These are phyloP conservation scores for Pachydiplax longipennis DNA, from an alignment of 2,888 invertebrate species.

Conservation along the genomic window DNA sequence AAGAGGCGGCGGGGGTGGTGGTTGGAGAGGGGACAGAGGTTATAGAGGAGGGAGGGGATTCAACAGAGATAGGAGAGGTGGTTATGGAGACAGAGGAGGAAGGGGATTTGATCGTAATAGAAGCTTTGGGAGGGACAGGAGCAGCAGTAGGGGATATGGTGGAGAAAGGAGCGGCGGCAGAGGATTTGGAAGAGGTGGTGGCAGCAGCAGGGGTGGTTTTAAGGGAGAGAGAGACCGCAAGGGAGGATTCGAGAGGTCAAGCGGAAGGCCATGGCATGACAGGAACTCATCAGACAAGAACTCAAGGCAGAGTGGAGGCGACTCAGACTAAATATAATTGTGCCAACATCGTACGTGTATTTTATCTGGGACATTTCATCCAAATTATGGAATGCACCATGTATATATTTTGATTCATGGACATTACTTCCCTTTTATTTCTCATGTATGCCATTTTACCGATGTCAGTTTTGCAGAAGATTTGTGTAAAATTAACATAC, in stretches of 20 bases:
- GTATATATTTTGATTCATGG: neutral
- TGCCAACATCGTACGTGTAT: neutral
- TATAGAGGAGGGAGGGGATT: neutral
- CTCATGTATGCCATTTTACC: neutral
- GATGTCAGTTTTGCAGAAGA: neutral
- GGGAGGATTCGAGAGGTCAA: neutral
- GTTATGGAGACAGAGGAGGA: neutral
- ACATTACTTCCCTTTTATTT: neutral
- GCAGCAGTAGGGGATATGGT: neutral
- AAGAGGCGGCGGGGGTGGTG: neutral
- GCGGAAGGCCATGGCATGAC: neutral
- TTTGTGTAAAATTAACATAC: neutral
- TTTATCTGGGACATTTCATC: neutral
- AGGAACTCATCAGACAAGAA: neutral
- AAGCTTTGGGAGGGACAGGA: neutral
- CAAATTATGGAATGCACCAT: neutral
- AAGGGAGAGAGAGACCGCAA: neutral
- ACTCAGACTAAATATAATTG: constrained; percentile 2
- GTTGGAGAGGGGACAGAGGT: neutral
- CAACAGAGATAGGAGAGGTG: neutral
- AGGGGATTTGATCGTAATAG: neutral
- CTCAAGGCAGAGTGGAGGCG: neutral
- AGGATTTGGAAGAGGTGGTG: neutral
- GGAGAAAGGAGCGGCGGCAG: neutral
- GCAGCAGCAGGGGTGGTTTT: neutral